Percentiles rank a stretch among this genome's conserved stretches.
phyloP scores from a whole-genome alignment of 2,888 invertebrate genomes.

The Bellardia bayeri region DNA sequence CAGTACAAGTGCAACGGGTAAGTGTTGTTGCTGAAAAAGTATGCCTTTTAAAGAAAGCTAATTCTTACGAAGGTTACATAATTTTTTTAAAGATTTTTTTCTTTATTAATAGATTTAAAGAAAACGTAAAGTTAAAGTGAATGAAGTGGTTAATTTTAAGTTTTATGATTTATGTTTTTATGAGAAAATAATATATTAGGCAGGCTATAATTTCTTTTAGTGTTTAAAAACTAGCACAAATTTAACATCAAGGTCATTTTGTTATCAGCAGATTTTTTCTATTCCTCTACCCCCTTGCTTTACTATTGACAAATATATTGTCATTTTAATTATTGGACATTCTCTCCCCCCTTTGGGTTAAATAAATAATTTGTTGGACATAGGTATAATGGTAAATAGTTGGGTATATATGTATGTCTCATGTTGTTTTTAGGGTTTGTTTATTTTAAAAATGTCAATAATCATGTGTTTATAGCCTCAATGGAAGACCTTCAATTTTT shows the following conservation, averaged over 20 bases:
- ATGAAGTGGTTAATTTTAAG: neutral
- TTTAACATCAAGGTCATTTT: slow-evolving; percentile 55
- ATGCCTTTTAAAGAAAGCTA: neutral
- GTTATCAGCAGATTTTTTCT: neutral
- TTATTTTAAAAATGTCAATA: slow-evolving; percentile 35
- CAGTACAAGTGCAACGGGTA: slow-evolving; percentile 83
- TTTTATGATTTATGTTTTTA: too few species aligned
- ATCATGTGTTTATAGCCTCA: slow-evolving; percentile 31
- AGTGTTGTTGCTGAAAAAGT: slow-evolving; percentile 72
- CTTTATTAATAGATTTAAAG: neutral
- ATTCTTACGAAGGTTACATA: slow-evolving; percentile 68
- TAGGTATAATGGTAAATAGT: neutral
- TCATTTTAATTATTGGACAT: neutral
- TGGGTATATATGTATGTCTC: too few species aligned
- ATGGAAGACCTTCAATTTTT: slow-evolving; percentile 6
- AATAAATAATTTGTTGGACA: slow-evolving; percentile 7
- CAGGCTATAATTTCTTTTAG: neutral
- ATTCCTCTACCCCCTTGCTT: neutral
- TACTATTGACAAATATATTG: neutral
- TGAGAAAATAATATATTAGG: neutral
- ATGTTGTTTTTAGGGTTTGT: neutral
- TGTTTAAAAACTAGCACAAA: neutral
- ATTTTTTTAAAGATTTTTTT: slow-evolving; percentile 18
- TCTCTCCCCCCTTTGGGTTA: neutral
- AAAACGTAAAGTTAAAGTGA: neutral